Conservation (phyloP, 2,113 vertebrate genomes). For the Loxodonta africana region DNA sequence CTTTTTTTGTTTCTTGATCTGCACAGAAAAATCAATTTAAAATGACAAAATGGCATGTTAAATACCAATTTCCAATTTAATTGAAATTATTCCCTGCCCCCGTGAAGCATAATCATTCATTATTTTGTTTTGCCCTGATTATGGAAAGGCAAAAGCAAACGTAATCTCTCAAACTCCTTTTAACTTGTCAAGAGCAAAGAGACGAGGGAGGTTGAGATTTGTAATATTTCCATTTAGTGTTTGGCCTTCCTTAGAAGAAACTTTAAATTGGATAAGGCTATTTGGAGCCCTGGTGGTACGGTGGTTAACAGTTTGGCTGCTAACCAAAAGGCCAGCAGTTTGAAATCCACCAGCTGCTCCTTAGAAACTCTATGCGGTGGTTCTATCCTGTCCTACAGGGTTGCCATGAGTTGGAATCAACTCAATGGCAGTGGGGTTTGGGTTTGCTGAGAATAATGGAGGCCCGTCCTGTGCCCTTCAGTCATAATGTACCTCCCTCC, state of each 20-base stretch:
- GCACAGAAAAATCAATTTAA: constrained; percentile 50
- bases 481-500: neutral
- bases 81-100: constrained; percentile 22
- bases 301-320: too few relatives aligned
- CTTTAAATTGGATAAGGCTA: neutral
- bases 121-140: constrained; percentile 59
- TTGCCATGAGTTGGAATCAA: too few relatives aligned
- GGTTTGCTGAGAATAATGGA: neutral
- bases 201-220: neutral
- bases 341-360: too few relatives aligned
- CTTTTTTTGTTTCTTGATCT: constrained; percentile 52
- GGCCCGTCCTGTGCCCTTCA: neutral
- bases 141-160: neutral
- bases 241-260: neutral
- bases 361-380: too few relatives aligned
- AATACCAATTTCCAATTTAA: constrained; percentile 63
- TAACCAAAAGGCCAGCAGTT: too few relatives aligned
- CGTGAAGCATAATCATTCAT: constrained; percentile 13
- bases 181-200: neutral
- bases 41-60: constrained; percentile 67
- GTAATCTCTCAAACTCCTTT: neutral
- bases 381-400: too few relatives aligned
- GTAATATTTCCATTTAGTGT: neutral
- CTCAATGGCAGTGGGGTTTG: too few relatives aligned
- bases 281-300: too few relatives aligned